Percentiles rank a stretch among this genome's conserved stretches.
phyloP scores from a whole-genome alignment of 2,888 invertebrate genomes.

The Ctena decussata region DNA sequence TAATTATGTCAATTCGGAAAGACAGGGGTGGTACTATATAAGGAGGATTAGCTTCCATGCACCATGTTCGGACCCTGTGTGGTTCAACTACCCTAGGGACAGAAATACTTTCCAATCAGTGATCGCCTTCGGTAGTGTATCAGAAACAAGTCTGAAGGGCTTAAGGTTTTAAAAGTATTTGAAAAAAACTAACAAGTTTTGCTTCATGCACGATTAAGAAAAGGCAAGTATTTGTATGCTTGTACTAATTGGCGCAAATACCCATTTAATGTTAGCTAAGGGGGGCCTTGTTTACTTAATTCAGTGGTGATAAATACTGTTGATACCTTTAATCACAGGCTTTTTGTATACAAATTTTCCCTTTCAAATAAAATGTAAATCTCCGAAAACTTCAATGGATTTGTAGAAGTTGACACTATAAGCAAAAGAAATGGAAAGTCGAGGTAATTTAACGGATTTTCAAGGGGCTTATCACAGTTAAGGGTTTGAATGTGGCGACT shows the following conservation, averaged over 20 bases:
- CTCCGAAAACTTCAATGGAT: background rate
- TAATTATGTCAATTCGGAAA: too few relatives aligned
- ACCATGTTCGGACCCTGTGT: too few relatives aligned
- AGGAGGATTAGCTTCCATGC: too few relatives aligned
- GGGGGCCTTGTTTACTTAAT: background rate
- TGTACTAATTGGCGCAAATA: background rate
- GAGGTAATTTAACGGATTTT: background rate
- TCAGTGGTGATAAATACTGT: background rate
- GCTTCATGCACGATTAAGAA: too few relatives aligned
- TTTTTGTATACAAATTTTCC: background rate
- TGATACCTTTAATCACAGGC: background rate
- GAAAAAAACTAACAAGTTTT: too few relatives aligned
- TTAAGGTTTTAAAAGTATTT: too few relatives aligned
- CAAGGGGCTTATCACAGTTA: background rate
- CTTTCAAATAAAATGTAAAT: conserved; percentile 7
- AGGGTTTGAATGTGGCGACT: background rate
- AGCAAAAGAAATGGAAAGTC: background rate
- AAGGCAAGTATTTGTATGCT: background rate
- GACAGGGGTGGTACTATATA: too few relatives aligned
- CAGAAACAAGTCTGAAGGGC: too few relatives aligned
- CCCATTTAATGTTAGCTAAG: background rate
- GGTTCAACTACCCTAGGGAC: too few relatives aligned
- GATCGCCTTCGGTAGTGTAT: too few relatives aligned
- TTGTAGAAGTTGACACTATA: background rate
- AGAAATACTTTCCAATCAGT: too few relatives aligned